Evolutionary conservation across 1,140 invertebrate genomes (phyloP).

Genomic region (Drosophila nebulosa): DNA sequence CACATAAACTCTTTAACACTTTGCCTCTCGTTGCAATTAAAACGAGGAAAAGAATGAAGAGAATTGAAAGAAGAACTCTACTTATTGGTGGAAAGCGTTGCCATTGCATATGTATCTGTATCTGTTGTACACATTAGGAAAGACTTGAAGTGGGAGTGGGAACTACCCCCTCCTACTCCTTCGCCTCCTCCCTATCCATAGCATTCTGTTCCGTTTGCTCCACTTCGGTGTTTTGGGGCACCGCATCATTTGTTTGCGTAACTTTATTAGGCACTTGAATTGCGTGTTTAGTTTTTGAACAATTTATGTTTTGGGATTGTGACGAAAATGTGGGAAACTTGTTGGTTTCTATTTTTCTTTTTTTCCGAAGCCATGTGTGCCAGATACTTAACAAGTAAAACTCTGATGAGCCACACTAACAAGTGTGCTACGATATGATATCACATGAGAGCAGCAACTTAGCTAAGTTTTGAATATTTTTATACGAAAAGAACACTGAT

Average conservation of each 20-base stretch:
- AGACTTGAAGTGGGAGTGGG: not conserved
- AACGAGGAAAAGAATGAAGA: slow-evolving; percentile 8
- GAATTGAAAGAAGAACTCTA: slow-evolving; percentile 41
- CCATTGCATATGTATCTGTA: slow-evolving; percentile 17
- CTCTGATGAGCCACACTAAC: slow-evolving; percentile 27
- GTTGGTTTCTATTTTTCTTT: not conserved
- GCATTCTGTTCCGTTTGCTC: slow-evolving; percentile 35
- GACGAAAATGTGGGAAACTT: slow-evolving; percentile 74
- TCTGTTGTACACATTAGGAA: slow-evolving; percentile 49
- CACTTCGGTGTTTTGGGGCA: slow-evolving; percentile 67
- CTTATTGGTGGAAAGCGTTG: slow-evolving; percentile 71
- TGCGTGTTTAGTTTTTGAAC: slow-evolving; percentile 74
- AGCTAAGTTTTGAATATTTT: not conserved
- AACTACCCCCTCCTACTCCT: not conserved
- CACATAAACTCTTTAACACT: slow-evolving; percentile 81
- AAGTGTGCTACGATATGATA: slow-evolving; percentile 34
- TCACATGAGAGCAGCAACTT: not conserved
- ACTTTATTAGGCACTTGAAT: slow-evolving; percentile 79
- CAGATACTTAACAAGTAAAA: slow-evolving; percentile 36
- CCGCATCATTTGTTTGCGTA: slow-evolving; percentile 79
- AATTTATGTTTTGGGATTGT: slow-evolving; percentile 61
- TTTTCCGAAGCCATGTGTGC: slow-evolving; percentile 42
- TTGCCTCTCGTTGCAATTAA: slow-evolving; percentile 77
- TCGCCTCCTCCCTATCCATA: not conserved
- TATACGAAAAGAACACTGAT: too few relatives aligned